Evolutionary conservation across 2,888 invertebrate species (phyloP).

Genomic region (Acleris laterana): DNA sequence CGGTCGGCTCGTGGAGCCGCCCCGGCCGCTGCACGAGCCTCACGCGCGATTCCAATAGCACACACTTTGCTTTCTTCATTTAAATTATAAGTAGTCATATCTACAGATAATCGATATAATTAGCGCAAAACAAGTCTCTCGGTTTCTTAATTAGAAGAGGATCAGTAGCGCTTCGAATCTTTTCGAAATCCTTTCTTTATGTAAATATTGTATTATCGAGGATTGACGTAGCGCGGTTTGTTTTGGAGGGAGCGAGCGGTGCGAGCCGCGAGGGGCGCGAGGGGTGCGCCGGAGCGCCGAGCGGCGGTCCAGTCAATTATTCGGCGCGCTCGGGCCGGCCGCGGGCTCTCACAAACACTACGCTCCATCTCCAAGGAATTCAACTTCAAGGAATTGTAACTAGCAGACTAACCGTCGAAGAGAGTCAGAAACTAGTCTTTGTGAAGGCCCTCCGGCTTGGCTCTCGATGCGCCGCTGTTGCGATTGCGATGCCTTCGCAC

Average conservation of each 20-base stretch:
- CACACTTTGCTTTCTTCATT: slow-evolving; percentile 78
- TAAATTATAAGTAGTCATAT: slow-evolving; percentile 79
- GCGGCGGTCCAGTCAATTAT: slow-evolving; percentile 79
- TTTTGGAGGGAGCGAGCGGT: slow-evolving; percentile 49
- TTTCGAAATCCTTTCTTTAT: slow-evolving; percentile 70
- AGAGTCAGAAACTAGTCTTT: background rate
- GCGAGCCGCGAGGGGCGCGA: slow-evolving; percentile 5
- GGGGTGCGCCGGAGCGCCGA: slow-evolving; percentile 22
- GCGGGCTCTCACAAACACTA: slow-evolving; percentile 44
- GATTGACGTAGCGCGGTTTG: slow-evolving; percentile 73
- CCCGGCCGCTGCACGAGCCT: slow-evolving; percentile 56
- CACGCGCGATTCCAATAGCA: slow-evolving; percentile 74
- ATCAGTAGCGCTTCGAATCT: slow-evolving; percentile 81
- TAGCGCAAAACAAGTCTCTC: slow-evolving; percentile 74
- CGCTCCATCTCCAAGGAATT: background rate
- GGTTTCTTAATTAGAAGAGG: slow-evolving; percentile 80
- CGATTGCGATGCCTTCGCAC: slow-evolving; percentile 51
- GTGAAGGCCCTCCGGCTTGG: slow-evolving; percentile 34
- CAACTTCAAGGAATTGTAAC: slow-evolving; percentile 53
- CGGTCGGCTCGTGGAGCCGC: slow-evolving; percentile 60
- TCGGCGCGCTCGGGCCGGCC: slow-evolving; percentile 61
- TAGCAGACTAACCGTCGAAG: slow-evolving; percentile 1
- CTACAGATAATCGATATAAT: slow-evolving; percentile 72
- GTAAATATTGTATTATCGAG: slow-evolving; percentile 80
- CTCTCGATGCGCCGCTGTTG: slow-evolving; percentile 45